Conservation (phyloP, 2,888 invertebrate genomes). For the Parelbella ahira region DNA sequence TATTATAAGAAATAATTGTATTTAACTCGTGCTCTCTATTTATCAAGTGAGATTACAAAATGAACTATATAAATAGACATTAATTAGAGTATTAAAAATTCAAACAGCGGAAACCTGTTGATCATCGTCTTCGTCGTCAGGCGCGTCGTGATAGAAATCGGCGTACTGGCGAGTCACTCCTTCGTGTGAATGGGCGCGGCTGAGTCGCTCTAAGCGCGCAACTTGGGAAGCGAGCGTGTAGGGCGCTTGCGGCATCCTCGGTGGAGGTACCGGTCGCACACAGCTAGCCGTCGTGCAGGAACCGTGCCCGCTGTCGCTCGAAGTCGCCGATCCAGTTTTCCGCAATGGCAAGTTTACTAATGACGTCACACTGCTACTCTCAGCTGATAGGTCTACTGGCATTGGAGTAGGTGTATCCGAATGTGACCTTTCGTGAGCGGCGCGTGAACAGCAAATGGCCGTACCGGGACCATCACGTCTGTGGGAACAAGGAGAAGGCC, state of each 20-base stretch:
- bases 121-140: constrained; percentile 76
- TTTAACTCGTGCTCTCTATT: constrained; percentile 74
- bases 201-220: constrained; percentile 89
- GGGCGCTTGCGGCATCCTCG: constrained; percentile 86
- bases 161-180: constrained; percentile 84
- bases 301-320: constrained; percentile 94
- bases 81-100: constrained; percentile 60
- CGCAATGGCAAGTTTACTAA: constrained; percentile 93
- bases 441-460: constrained; percentile 70
- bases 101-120: constrained; percentile 78
- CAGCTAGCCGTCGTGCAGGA: constrained; percentile 80
- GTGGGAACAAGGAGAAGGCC: constrained; percentile 84
- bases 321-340: constrained; percentile 95
- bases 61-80: constrained; percentile 72
- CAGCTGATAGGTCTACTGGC: constrained; percentile 94
- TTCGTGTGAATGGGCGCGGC: constrained; percentile 92
- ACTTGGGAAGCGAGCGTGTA: constrained; percentile 93
- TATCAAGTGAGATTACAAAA: constrained; percentile 76
- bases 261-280: constrained; percentile 85
- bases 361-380: constrained; percentile 97
- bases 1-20: constrained; percentile 56
- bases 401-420: constrained; percentile 92
- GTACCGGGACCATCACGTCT: constrained; percentile 81
- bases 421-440: constrained; percentile 93
- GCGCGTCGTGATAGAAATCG: constrained; percentile 82